Evolutionary conservation across 1,140 invertebrate genomes (phyloP).

Genomic region (Drosophila equinoxialis): DNA sequence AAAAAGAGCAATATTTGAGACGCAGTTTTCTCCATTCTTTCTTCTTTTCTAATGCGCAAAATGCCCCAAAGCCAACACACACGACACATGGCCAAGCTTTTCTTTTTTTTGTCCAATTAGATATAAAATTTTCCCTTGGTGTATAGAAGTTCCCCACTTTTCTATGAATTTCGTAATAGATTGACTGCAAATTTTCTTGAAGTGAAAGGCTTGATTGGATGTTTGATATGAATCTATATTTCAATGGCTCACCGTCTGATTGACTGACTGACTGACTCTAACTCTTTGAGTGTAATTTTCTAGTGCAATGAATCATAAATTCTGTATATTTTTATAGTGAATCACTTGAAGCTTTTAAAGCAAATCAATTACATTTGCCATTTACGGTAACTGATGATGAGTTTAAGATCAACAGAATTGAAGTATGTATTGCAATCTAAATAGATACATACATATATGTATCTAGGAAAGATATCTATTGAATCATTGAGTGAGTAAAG

Average conservation of each 20-base stretch:
- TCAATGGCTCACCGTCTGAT: slow-evolving; percentile 1
- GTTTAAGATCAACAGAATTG: background rate
- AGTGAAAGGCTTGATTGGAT: background rate
- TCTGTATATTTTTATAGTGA: background rate
- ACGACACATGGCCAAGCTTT: background rate
- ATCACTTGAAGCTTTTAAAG: slow-evolving; percentile 7
- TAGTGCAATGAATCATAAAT: background rate
- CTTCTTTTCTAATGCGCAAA: background rate
- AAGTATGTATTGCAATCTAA: too few relatives aligned
- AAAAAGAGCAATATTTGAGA: slow-evolving; percentile 52
- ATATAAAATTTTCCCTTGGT: background rate
- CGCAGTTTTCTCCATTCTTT: slow-evolving; percentile 37
- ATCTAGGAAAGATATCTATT: too few relatives aligned
- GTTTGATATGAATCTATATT: background rate
- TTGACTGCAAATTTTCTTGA: background rate
- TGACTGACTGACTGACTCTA: background rate
- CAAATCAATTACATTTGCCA: slow-evolving; percentile 10
- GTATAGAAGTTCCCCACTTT: background rate
- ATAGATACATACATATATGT: too few relatives aligned
- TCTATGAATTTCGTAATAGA: background rate
- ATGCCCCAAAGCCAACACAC: background rate
- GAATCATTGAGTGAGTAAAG: too few relatives aligned
- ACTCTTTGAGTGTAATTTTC: slow-evolving; percentile 3
- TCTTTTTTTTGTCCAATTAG: background rate
- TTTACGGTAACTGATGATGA: slow-evolving; percentile 14